Evolutionary conservation across 30 jellyfish, hydroid and myxozoan species (phyloP).

Genomic region (Turritopsis rubra): DNA sequence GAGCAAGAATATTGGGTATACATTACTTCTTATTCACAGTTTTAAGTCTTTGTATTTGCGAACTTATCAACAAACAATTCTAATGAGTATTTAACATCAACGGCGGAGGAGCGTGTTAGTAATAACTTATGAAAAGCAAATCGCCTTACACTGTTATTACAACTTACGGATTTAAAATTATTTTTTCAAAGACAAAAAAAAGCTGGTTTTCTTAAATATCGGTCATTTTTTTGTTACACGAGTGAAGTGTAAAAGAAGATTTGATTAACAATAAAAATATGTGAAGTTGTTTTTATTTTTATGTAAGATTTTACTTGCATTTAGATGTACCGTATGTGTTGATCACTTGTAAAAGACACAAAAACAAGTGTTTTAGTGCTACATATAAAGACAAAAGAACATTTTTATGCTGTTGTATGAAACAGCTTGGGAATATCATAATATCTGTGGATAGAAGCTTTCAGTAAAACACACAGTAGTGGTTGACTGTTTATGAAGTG

Average conservation of each 20-base stretch:
- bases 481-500: neutral
- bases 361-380: neutral
- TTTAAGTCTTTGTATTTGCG: too few relatives aligned
- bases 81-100: neutral
- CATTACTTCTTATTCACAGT: neutral
- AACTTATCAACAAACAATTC: neutral
- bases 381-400: neutral
- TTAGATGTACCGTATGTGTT: neutral
- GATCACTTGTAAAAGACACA: neutral
- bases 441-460: neutral
- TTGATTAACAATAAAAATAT: too few relatives aligned
- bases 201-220: neutral
- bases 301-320: neutral
- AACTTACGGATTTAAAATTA: neutral
- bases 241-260: neutral
- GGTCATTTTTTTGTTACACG: neutral
- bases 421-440: neutral
- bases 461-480: neutral
- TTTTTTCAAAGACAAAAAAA: too few relatives aligned
- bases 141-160: neutral
- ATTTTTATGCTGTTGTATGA: neutral
- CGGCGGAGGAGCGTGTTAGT: neutral
- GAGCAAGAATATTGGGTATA: neutral
- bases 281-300: neutral
- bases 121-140: neutral